Conservation (phyloP, 2,797 vertebrate species). For the Cygnus olor region DNA sequence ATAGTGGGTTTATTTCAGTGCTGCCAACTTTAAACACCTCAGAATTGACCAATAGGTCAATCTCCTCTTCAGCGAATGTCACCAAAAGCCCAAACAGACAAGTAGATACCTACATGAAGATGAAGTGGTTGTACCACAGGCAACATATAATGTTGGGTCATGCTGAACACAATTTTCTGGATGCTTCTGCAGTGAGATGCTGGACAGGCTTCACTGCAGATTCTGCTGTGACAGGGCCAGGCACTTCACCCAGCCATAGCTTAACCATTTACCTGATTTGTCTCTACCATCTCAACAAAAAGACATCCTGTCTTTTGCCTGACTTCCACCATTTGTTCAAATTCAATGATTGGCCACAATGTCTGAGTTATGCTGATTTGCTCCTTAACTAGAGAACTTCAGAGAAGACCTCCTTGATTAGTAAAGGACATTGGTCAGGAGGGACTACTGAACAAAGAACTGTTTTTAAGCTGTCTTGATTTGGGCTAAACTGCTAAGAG, state of each 20-base stretch:
- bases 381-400: neutral
- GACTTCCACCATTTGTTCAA: neutral
- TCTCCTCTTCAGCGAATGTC: neutral
- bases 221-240: neutral
- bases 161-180: neutral
- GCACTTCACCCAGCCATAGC: neutral
- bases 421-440: neutral
- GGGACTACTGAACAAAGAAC: neutral
- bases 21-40: neutral
- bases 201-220: neutral
- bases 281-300: neutral
- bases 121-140: neutral
- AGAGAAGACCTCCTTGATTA: neutral
- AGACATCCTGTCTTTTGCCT: neutral
- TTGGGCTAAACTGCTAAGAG: neutral
- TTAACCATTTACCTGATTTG: neutral
- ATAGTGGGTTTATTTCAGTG: neutral
- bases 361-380: neutral
- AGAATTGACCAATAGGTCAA: neutral
- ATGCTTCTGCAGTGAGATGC: neutral
- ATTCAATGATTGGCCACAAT: neutral
- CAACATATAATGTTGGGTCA: neutral
- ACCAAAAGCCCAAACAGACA: neutral
- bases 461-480: neutral
- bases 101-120: neutral